Evolutionary conservation across 2,113 vertebrate species (phyloP).

Genomic region (Numida meleagris): DNA sequence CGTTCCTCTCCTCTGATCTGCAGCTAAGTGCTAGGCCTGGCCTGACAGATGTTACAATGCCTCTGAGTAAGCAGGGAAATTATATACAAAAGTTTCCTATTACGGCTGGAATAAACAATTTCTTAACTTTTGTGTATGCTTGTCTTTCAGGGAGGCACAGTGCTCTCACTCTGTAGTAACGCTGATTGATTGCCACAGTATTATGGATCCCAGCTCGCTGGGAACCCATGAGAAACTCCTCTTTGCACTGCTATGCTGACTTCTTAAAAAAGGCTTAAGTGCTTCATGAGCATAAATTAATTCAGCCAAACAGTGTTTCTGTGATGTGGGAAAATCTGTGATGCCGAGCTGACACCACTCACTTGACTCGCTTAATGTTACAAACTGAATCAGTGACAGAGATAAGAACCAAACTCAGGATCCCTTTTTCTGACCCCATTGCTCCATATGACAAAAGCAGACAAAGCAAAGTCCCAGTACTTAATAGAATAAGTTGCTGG

Average conservation of each 20-base stretch:
- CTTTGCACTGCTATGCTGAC: background rate
- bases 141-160: constrained; percentile 49
- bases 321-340: constrained; percentile 52
- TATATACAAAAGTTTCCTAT: constrained; percentile 75
- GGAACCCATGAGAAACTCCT: constrained; percentile 8
- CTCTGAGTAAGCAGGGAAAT: constrained; percentile 65
- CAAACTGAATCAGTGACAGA: constrained; percentile 14
- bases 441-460: background rate
- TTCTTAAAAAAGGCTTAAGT: constrained; percentile 2
- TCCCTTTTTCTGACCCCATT: background rate
- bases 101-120: constrained; percentile 66
- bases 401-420: background rate
- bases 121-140: constrained; percentile 62
- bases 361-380: background rate
- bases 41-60: constrained; percentile 64
- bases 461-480: background rate
- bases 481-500: background rate
- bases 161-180: background rate
- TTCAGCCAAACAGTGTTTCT: constrained; percentile 21
- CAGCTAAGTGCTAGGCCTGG: constrained; percentile 42
- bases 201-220: background rate
- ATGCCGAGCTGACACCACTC: constrained; percentile 22
- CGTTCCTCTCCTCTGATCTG: constrained; percentile 62
- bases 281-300: constrained; percentile 63
- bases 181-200: constrained; percentile 17